Conservation (phyloP, 2,113 vertebrate genomes). For the Collichthys lucidus region DNA sequence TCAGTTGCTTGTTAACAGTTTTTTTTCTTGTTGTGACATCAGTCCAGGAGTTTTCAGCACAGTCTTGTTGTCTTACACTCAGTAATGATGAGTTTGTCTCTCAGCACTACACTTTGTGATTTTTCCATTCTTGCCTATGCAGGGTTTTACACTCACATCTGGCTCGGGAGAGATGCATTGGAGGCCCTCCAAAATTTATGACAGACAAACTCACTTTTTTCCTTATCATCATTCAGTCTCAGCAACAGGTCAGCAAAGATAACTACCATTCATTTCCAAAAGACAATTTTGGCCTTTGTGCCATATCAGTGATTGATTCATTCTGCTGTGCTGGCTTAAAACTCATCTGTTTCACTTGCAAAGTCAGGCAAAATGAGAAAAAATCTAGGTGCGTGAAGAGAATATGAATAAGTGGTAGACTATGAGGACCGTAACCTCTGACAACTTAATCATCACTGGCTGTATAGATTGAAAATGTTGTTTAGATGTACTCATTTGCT, state of each 20-base stretch:
- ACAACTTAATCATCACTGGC: constrained; percentile 25
- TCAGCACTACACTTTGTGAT: constrained; percentile 1
- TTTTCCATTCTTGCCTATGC: constrained; percentile 28
- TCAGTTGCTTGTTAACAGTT: background rate
- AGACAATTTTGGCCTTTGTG: constrained; percentile 40
- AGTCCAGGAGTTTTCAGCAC: background rate
- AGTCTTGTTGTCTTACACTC: background rate
- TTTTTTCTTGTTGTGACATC: background rate
- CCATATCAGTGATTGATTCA: constrained; percentile 54
- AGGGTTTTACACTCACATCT: constrained; percentile 40
- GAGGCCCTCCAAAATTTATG: constrained; percentile 68
- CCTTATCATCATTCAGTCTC: constrained; percentile 55
- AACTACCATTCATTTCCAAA: constrained; percentile 52
- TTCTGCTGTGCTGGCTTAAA: constrained; percentile 57
- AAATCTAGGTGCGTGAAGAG: constrained; percentile 6
- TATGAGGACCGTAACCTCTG: background rate
- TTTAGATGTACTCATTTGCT: constrained; percentile 25
- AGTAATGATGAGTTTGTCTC: background rate
- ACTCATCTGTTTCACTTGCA: constrained; percentile 44
- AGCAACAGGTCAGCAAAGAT: constrained; percentile 64
- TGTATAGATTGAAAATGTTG: constrained; percentile 12
- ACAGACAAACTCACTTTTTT: constrained; percentile 49
- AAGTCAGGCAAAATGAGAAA: constrained; percentile 34
- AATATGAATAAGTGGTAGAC: constrained; percentile 19
- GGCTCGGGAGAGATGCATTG: constrained; percentile 25